Base-by-base conservation (phyloP, 2,113 vertebrate species). In the Pithys albifrons region DNA sequence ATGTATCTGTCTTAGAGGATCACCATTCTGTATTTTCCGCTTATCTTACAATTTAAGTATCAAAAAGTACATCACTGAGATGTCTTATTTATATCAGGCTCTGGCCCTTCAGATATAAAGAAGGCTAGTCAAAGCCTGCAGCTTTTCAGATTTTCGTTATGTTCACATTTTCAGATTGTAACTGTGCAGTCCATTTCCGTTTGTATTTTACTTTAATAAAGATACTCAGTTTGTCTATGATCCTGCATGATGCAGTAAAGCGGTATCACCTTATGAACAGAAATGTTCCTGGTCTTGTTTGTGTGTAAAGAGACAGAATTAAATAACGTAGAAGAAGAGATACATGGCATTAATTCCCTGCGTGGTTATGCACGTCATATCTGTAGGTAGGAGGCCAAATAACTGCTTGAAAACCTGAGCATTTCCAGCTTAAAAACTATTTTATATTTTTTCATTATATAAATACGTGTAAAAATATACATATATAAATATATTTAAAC, bases 331-430 rank as follows among this genome's bases (percentile, higher is more conserved):
- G 29, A 81, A 67, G 23, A 76, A 41, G 1, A 66, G 35, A 16
- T 35, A 71, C 6, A 8, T 74, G 23, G 4, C 13, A 12, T 7
- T 37, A 59, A 64, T 91, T 88, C 31, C 22, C 13, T 12, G 14
- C 25, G 8, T 49, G 6, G 3, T 1, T 45, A 49, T 14, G 9
- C 2, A 7, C 10, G 31, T 24, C 23, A 18, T 37, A 7, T 13
- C 15, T 33, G 19, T 25, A 54, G 19, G 14, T 46, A 8, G 4
- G 51, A 49, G 28, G 22, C 3, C 59, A 33, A 43, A 23, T 41
- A 54, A 0, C 2, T 6, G 3, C 22, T 18, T 43, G 46, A 39
- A 67, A 91, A 81, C 46, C 4, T 25, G 9, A 76, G 59, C 8
- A 51, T 19, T 48, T 62, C 6, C 12, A 65, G 8, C 6, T 14